A percentile compares a stretch with the other conserved stretches of the same genome.
These are phyloP conservation scores for Pagrus major DNA, from an alignment of 2,113 vertebrate species.

Conservation along the genomic window DNA sequence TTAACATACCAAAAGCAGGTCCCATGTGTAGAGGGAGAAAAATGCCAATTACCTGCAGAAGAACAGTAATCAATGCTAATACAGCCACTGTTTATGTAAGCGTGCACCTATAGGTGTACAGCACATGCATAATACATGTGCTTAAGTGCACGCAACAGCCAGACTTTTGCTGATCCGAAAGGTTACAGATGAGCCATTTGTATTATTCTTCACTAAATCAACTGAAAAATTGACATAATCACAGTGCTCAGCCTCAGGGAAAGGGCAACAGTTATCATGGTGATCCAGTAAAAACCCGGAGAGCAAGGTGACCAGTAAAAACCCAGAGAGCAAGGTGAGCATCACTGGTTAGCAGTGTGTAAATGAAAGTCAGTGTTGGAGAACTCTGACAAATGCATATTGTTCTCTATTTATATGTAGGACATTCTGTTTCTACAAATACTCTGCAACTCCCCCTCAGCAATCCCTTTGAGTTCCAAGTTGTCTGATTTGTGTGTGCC, in stretches of 20 bases:
- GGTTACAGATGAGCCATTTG: slow-evolving; percentile 8
- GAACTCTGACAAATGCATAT: slow-evolving; percentile 7
- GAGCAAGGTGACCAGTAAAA: background rate
- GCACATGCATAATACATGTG: slow-evolving; percentile 8
- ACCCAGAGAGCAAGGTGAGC: background rate
- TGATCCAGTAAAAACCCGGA: background rate
- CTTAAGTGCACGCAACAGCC: background rate
- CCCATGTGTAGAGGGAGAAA: slow-evolving; percentile 20
- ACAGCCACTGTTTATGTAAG: slow-evolving; percentile 21
- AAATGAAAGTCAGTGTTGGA: slow-evolving; percentile 8
- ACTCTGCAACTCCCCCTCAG: slow-evolving; percentile 46
- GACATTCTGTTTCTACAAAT: slow-evolving; percentile 43
- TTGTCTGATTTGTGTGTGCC: slow-evolving; percentile 8
- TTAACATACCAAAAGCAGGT: slow-evolving; percentile 53
- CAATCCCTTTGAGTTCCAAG: slow-evolving; percentile 20
- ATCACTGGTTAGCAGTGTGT: background rate
- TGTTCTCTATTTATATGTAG: slow-evolving; percentile 25
- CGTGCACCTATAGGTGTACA: background rate
- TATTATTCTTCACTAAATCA: slow-evolving; percentile 13
- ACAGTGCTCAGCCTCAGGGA: background rate
- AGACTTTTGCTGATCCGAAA: background rate
- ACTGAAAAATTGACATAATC: slow-evolving; percentile 14
- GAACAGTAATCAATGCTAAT: slow-evolving; percentile 46
- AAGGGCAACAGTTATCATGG: background rate
- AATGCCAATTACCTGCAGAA: slow-evolving; percentile 48